Evolutionary conservation across 1,140 invertebrate genomes (phyloP).

Genomic region (Agraylea sexmaculata): DNA sequence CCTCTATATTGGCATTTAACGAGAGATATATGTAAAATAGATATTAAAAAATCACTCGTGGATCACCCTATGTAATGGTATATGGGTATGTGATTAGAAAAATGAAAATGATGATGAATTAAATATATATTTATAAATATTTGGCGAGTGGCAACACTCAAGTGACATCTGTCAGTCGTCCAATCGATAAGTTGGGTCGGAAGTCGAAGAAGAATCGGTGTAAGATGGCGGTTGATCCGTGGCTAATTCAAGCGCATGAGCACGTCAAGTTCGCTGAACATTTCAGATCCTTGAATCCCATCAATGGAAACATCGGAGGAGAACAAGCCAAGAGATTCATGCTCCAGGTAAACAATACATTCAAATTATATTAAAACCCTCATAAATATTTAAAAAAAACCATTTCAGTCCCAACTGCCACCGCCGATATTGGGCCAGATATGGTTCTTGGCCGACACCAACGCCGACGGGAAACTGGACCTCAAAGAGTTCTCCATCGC

Average conservation of each 20-base stretch:
- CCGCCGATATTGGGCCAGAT: conserved; percentile 82
- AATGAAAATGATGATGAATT: too few relatives aligned
- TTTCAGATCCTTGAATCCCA: conserved; percentile 76
- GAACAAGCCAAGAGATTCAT: conserved; percentile 93
- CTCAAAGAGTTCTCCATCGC: conserved; percentile 95
- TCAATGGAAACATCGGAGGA: conserved; percentile 80
- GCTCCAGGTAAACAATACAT: conserved; percentile 46
- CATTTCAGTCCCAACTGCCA: conserved; percentile 66
- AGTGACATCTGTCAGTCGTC: too few relatives aligned
- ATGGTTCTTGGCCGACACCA: conserved; percentile 92
- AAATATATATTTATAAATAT: too few relatives aligned
- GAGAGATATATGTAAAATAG: too few relatives aligned
- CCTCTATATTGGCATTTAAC: too few relatives aligned
- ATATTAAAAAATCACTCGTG: too few relatives aligned
- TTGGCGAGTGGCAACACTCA: too few relatives aligned
- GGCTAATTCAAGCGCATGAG: conserved; percentile 78
- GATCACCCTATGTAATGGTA: too few relatives aligned
- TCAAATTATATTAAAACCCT: neutral
- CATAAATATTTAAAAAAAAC: neutral
- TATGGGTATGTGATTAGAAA: too few relatives aligned
- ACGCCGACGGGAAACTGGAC: conserved; percentile 94
- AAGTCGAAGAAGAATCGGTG: too few relatives aligned
- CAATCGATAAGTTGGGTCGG: too few relatives aligned
- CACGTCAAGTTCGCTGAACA: conserved; percentile 82
- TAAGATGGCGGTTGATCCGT: conserved; percentile 66